phyloP scores from a whole-genome alignment of 2,888 invertebrate species.

The Microplitis manilae region DNA sequence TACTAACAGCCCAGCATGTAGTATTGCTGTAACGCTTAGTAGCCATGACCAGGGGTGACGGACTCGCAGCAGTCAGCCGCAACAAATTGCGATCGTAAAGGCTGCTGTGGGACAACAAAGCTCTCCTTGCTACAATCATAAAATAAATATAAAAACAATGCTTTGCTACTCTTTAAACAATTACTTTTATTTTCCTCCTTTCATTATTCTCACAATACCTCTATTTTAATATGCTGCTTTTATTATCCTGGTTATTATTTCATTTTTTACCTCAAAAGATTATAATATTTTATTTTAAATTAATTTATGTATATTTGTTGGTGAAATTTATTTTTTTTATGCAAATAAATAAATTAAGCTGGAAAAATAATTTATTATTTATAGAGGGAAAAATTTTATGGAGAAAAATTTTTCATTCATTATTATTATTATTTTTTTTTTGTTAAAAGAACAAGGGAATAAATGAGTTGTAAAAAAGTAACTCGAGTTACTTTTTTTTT shows the following conservation, averaged over 20 bases:
- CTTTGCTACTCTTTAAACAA: conserved; percentile 31
- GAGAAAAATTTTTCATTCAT: too few species aligned
- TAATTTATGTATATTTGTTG: background rate
- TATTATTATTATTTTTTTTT: background rate
- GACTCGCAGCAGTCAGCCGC: conserved; percentile 61
- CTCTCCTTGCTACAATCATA: conserved; percentile 13
- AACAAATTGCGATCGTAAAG: conserved; percentile 66
- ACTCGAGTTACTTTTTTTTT: background rate
- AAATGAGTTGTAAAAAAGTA: background rate
- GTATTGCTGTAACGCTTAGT: background rate
- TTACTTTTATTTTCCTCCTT: conserved; percentile 24
- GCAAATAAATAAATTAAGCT: too few species aligned
- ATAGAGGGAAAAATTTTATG: too few species aligned
- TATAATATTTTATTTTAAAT: background rate
- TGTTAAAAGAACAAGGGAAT: background rate
- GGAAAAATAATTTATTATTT: too few species aligned
- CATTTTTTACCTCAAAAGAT: background rate
- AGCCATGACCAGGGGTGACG: conserved; percentile 51
- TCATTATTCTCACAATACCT: background rate
- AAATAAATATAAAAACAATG: conserved; percentile 37
- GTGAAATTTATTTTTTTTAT: background rate
- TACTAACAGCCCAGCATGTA: background rate
- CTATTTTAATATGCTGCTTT: background rate
- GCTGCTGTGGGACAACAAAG: conserved; percentile 54
- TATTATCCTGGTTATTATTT: background rate